Conservation (phyloP, 2,113 vertebrate genomes). For the Girardinichthys multiradiatus region DNA sequence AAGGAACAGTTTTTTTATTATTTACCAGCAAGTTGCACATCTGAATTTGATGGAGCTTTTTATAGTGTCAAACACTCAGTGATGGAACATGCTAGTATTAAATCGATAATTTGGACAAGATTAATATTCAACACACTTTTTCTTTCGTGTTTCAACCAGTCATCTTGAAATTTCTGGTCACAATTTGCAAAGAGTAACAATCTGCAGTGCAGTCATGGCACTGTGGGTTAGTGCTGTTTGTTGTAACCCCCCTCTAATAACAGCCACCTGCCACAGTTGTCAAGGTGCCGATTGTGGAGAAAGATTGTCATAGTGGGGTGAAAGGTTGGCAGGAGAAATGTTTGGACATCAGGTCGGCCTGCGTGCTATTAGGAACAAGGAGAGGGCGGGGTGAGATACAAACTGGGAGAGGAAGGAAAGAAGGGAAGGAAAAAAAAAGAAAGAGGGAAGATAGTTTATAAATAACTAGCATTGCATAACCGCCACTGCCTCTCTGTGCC, state of each 20-base stretch:
- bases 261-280: constrained; percentile 66
- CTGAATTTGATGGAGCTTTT: background rate
- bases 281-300: constrained; percentile 55
- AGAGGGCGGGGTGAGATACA: constrained; percentile 11
- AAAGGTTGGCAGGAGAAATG: constrained; percentile 41
- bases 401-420: constrained; percentile 29
- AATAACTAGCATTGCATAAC: constrained; percentile 81
- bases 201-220: constrained; percentile 43
- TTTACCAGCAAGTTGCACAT: too few species aligned
- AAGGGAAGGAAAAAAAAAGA: constrained; percentile 21
- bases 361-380: constrained; percentile 35
- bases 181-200: constrained; percentile 29
- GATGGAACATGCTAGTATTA: background rate
- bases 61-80: background rate
- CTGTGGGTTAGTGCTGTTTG: constrained; percentile 45
- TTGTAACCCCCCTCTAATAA: constrained; percentile 34
- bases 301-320: constrained; percentile 42
- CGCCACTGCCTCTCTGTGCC: constrained; percentile 54
- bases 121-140: background rate
- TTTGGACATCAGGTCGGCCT: constrained; percentile 53
- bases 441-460: constrained; percentile 73
- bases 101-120: background rate
- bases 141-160: background rate
- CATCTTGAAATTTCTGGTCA: constrained; percentile 30
- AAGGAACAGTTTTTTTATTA: too few species aligned